Conservation (phyloP, 2,888 invertebrate species). For the Melanargia galathea region DNA sequence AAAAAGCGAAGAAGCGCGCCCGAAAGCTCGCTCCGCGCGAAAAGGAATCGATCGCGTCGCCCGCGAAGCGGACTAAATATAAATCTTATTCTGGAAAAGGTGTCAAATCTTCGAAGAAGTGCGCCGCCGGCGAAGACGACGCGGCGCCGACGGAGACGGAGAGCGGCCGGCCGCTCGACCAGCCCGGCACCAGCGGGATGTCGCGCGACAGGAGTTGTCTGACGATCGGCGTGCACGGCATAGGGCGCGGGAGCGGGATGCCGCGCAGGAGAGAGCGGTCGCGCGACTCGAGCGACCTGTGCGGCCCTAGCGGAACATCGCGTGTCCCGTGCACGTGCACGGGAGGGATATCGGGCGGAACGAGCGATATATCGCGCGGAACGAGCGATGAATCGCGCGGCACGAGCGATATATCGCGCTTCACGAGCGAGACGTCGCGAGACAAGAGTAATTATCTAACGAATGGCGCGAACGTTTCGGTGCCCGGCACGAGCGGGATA, state of each 20-base stretch:
- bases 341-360: background rate
- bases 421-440: background rate
- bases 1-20: conserved; percentile 45
- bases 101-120: conserved; percentile 59
- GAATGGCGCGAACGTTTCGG: too few relatives aligned
- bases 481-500: background rate
- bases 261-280: conserved; percentile 36
- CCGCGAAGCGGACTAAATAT: conserved; percentile 49
- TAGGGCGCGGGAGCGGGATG: background rate
- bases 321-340: background rate
- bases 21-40: conserved; percentile 48
- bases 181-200: conserved; percentile 46
- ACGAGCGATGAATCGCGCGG: conserved; percentile 15
- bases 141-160: conserved; percentile 22
- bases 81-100: conserved; percentile 63
- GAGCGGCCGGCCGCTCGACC: conserved; percentile 30
- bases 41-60: conserved; percentile 20
- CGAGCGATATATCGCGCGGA: background rate
- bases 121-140: conserved; percentile 10
- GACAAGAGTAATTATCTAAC: too few relatives aligned
- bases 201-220: too few relatives aligned
- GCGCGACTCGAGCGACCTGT: conserved; percentile 22
- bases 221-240: too few relatives aligned
- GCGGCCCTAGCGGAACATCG: background rate
- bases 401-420: conserved; percentile 34